These are phyloP conservation scores for Mesorhabditis spiculigera DNA, from an alignment of 2,888 invertebrate species.

Conservation along the genomic window DNA sequence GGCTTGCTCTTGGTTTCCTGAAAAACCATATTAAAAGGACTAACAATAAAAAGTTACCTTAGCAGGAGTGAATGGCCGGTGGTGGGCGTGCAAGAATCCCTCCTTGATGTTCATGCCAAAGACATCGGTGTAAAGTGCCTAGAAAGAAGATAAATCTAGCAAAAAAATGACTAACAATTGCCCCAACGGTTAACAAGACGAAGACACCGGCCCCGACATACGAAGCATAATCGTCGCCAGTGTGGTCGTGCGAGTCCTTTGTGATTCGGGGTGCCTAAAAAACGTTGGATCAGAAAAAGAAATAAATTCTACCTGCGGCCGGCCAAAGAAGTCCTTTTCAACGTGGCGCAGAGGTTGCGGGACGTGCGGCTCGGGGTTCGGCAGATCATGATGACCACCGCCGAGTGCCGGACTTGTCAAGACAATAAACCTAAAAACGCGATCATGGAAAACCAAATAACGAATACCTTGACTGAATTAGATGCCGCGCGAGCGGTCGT, in stretches of 20 bases:
- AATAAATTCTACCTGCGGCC: background rate
- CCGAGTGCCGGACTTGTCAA: background rate
- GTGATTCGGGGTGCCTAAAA: background rate
- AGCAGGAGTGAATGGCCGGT: background rate
- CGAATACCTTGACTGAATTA: background rate
- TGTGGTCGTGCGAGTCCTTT: constrained; percentile 6
- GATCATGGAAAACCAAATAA: background rate
- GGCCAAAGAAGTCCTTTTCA: background rate
- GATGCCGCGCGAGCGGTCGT: no score
- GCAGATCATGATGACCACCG: background rate
- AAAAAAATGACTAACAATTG: constrained; percentile 23
- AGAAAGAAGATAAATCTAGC: background rate
- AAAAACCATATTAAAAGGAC: no score
- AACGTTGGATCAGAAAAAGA: background rate
- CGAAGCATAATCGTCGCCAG: constrained; percentile 19
- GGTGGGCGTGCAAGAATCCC: constrained; percentile 12
- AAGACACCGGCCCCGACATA: constrained; percentile 31
- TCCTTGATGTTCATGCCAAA: constrained; percentile 11
- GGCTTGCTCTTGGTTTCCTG: no score
- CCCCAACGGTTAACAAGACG: constrained; percentile 28
- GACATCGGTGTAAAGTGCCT: constrained; percentile 12
- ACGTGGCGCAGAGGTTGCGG: background rate
- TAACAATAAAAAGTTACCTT: no score
- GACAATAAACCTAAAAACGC: background rate
- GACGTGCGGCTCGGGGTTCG: constrained; percentile 1